Evolutionary conservation across 2,113 vertebrate genomes (phyloP).

Genomic region (Felis chaus): DNA sequence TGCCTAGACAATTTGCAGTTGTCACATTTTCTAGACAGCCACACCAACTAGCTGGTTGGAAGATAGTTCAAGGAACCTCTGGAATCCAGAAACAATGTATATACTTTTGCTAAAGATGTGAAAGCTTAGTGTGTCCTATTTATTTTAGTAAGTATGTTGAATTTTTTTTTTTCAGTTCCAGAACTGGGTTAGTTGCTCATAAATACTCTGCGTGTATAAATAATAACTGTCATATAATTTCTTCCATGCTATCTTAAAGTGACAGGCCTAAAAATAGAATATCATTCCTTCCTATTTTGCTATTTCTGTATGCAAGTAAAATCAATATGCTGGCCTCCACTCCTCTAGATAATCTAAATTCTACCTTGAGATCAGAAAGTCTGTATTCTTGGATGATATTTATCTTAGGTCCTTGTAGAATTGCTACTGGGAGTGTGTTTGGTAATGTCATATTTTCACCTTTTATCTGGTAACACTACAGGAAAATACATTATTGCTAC

Average conservation of each 20-base stretch:
- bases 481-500: neutral
- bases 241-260: neutral
- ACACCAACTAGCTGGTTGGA: neutral
- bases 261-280: neutral
- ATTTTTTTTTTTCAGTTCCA: neutral
- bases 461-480: neutral
- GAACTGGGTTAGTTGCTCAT: neutral
- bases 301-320: neutral
- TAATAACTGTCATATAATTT: neutral
- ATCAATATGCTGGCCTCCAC: neutral
- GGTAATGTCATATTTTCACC: neutral
- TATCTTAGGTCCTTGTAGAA: neutral
- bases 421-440: neutral
- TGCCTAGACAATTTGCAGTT: neutral
- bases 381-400: conserved; percentile 9
- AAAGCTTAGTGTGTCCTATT: neutral
- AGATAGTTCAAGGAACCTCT: neutral
- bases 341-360: neutral
- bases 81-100: neutral
- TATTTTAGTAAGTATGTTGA: neutral
- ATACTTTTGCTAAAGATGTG: neutral
- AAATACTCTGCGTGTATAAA: neutral
- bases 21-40: neutral
- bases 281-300: neutral
- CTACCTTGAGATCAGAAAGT: neutral